Base-by-base conservation (phyloP, 2,888 invertebrate genomes). In the Ichneumoninae sp. region DNA sequence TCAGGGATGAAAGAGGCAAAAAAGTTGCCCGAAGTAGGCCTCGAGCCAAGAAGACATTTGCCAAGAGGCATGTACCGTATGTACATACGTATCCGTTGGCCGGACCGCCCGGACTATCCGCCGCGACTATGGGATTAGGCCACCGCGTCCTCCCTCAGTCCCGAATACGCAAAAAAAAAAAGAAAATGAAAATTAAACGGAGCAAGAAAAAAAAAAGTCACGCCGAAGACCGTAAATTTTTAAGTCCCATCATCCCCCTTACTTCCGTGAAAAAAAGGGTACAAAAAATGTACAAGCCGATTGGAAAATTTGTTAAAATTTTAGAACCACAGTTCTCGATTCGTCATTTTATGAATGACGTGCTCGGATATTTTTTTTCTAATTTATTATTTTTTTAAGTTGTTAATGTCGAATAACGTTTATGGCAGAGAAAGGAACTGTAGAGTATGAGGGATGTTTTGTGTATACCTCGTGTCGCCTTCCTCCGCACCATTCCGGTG, bases 401-500 rank as follows among this genome's bases (percentile, higher is more conserved):
- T 19, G 0, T 54, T 26, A 6, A 26, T 26, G 54, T 19, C 5
- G 6, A 54, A 54, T 54, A 8, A 22, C 19, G 54, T 19, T 54
- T 52, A 75, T 22, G 10, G 30, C n/a, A 22, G 19, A 60, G 22
- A 65, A 52, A 40, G 2, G 26, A 19, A 40, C 30, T 65, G 30
- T 8, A 33, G 22, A 40, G 70, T 66, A 77, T 47, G 22, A 69
- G 36, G 70, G 50, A 26, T 65, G 52, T 47, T 50, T 52, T 69
- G 75, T 68, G 65, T 94, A 90, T 96, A 96, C 96, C 96, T 96
- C 95, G 96, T 95, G 94, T 96, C 96, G 94, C 95, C 96, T 94
- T 96, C 96, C 94, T 96, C 96, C 94, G 95, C 95, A 94, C 95
- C 95, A 95, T 95, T 95, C 94, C 94, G 93, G 94, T 96, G 96